Evolutionary conservation across 2,113 vertebrate genomes (phyloP), one percentile per base, ranked within the genome.

Genomic region (Panthera tigris): DNA sequence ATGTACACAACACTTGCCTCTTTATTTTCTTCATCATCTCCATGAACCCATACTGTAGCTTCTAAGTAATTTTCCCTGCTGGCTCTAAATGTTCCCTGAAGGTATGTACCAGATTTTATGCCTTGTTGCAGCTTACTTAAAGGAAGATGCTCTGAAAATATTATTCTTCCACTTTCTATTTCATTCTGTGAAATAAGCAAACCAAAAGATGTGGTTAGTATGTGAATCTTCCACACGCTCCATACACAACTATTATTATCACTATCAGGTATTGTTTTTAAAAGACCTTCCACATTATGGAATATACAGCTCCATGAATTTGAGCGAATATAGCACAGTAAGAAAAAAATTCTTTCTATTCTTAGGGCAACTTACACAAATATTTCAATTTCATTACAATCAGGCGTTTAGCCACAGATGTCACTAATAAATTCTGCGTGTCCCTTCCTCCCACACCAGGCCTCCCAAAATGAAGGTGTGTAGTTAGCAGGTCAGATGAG

Each of bases 11-110:
- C 90, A 97, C 98, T 97, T 97, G 99, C 99, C 99, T 99, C 99
- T 97, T 98, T 99, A 96, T 98, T 98, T 80, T 99, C 99, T 84
- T 99, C 99, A 18, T 94, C 98, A 21, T 99, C 99, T 97, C 99
- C 99, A 88, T 99, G 99, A 97, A 99, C 98, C 98, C 99, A 99
- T 33, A 99, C 99, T 3, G 99, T 99, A 73, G 99, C 99, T 98
- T 99, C 99, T 98, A 99, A 99, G 97, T 99, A 99, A 98, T 99
- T 99, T 96, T 99, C 99, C 93, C 99, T 99, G 98, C 98, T 99
- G 95, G 99, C 99, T 94, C 99, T 99, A 31, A 99, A 99, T 48
- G 99, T 99, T 84, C 99, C 99, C 99, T 99, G 99, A 69, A 99
- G 98, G 87, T 99, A 99, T 88, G 98, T 80, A 73, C 99, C 99